A percentile compares a stretch with the other conserved stretches of the same genome.
These are phyloP conservation scores for Sweltsa coloradensis DNA, from an alignment of 1,140 invertebrate species.

Conservation along the genomic window DNA sequence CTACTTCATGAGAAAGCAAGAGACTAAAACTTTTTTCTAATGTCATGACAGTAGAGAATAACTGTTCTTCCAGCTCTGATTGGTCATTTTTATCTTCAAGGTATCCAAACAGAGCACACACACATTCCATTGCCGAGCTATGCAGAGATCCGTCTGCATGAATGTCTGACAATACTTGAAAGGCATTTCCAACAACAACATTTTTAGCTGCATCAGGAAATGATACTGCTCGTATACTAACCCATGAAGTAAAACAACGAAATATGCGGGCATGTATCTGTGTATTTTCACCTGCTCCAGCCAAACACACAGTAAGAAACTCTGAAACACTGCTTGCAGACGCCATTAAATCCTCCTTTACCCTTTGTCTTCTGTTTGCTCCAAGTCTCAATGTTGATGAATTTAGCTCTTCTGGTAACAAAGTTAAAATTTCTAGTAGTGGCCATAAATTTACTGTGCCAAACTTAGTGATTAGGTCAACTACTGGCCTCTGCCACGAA, in stretches of 20 bases:
- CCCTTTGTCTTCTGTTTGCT: conserved; percentile 74
- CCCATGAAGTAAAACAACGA: conserved; percentile 70
- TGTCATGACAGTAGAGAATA: conserved; percentile 69
- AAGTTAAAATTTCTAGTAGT: conserved; percentile 81
- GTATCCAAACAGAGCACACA: conserved; percentile 72
- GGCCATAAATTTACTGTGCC: conserved; percentile 54
- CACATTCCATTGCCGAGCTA: conserved; percentile 81
- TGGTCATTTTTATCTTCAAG: conserved; percentile 64
- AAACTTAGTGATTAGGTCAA: conserved; percentile 66
- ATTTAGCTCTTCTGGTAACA: conserved; percentile 92
- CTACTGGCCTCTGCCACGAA: conserved; percentile 78
- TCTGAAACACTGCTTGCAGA: conserved; percentile 53
- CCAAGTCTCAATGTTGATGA: conserved; percentile 73
- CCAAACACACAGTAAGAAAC: conserved; percentile 62
- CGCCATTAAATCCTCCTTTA: conserved; percentile 60
- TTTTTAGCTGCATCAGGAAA: conserved; percentile 48
- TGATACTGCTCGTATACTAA: conserved; percentile 52
- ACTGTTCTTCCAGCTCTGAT: conserved; percentile 50
- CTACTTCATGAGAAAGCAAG: conserved; percentile 82
- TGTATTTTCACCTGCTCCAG: conserved; percentile 38
- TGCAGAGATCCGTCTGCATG: conserved; percentile 55
- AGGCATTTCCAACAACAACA: conserved; percentile 51
- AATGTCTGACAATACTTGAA: conserved; percentile 35
- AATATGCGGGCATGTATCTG: conserved; percentile 47
- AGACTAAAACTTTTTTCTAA: conserved; percentile 81